These are phyloP conservation scores for Phymastichus coffea DNA, from an alignment of 1,140 invertebrate genomes.

Conservation along the genomic window DNA sequence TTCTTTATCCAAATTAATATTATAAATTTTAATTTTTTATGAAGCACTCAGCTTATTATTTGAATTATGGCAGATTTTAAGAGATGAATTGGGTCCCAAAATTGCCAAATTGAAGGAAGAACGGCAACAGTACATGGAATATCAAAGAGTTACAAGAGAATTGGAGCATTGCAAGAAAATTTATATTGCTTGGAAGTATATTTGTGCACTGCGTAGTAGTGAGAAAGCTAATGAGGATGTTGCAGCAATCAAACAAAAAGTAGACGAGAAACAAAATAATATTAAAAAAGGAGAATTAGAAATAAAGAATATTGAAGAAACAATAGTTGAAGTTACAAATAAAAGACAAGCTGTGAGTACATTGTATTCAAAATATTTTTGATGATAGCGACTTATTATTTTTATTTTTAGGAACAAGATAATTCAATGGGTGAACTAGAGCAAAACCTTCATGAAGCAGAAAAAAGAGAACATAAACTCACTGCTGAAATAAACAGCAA, in stretches of 20 bases:
- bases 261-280: slow-evolving; percentile 57
- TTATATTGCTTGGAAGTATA: slow-evolving; percentile 75
- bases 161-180: slow-evolving; percentile 81
- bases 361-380: background rate
- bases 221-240: slow-evolving; percentile 60
- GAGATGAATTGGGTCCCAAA: slow-evolving; percentile 87
- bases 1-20: slow-evolving; percentile 15
- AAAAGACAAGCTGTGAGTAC: slow-evolving; percentile 61
- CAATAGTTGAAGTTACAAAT: slow-evolving; percentile 57
- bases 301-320: slow-evolving; percentile 59
- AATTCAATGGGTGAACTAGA: slow-evolving; percentile 65
- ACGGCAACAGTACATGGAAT: slow-evolving; percentile 82
- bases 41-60: background rate
- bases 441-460: slow-evolving; percentile 63
- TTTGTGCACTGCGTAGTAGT: slow-evolving; percentile 57
- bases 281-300: slow-evolving; percentile 62
- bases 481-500: slow-evolving; percentile 68
- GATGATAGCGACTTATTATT: slow-evolving; percentile 14
- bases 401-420: slow-evolving; percentile 32
- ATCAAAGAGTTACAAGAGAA: slow-evolving; percentile 82
- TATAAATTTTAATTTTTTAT: slow-evolving; percentile 1
- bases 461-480: slow-evolving; percentile 69
- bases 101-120: slow-evolving; percentile 86
- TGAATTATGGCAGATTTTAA: slow-evolving; percentile 68
- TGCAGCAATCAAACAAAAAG: slow-evolving; percentile 55